A percentile compares a stretch with the other conserved stretches of the same genome.
Evolutionary conservation across 2,113 vertebrate genomes (phyloP).

Genomic region (Thunnus thynnus): DNA sequence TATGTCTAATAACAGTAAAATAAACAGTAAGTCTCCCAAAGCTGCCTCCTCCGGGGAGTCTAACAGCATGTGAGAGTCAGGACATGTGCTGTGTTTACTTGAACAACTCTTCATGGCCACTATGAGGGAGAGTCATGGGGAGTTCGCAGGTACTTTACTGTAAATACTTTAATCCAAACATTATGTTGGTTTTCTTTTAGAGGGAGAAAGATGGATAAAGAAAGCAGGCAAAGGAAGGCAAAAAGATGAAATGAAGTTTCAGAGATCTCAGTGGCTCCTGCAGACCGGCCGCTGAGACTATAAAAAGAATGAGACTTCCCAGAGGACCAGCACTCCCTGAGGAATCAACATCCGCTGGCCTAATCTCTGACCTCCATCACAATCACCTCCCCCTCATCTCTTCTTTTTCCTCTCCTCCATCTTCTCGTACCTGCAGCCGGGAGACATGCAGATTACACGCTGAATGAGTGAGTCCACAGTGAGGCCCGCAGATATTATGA

Average conservation of each 20-base stretch:
- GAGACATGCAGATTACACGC: conserved; percentile 6
- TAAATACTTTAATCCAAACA: conserved; percentile 15
- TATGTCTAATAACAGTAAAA: conserved; percentile 44
- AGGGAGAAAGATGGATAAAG: not conserved
- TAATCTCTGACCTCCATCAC: conserved; percentile 70
- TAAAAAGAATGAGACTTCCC: conserved; percentile 73
- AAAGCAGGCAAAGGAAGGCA: not conserved
- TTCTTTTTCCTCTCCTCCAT: conserved; percentile 45
- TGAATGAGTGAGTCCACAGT: not conserved
- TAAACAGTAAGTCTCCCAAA: conserved; percentile 40
- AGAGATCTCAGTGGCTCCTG: conserved; percentile 16
- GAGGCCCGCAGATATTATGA: conserved; percentile 33
- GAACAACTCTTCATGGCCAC: conserved; percentile 6
- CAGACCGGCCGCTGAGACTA: conserved; percentile 37
- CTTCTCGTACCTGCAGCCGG: conserved; percentile 43
- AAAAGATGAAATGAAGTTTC: conserved; percentile 36
- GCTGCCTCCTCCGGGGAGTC: conserved; percentile 18
- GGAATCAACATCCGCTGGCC: conserved; percentile 74
- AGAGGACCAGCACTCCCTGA: conserved; percentile 60
- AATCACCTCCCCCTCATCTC: conserved; percentile 26
- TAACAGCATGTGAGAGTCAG: conserved; percentile 7
- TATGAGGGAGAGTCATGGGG: conserved; percentile 9
- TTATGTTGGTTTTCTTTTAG: not conserved
- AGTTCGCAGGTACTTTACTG: conserved; percentile 4
- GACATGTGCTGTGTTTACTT: conserved; percentile 40